Percentiles rank a stretch among this genome's conserved stretches.
These are phyloP conservation scores for Pteria penguin DNA, from an alignment of 2,888 invertebrate genomes.

Conservation along the genomic window DNA sequence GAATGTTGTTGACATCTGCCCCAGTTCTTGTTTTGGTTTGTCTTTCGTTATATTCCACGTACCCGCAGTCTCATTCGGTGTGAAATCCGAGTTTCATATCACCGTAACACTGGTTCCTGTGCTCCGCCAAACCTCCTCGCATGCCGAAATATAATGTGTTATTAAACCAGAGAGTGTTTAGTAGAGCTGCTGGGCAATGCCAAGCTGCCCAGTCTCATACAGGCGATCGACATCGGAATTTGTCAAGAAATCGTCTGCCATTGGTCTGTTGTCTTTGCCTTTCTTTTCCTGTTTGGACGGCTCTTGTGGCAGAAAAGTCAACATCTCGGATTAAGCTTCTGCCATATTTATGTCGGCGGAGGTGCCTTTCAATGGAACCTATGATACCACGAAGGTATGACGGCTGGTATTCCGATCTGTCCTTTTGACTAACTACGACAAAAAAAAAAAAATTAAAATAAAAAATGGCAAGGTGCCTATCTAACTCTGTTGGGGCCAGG, in stretches of 20 bases:
- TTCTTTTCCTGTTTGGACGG: slow-evolving; percentile 7
- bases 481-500: background rate
- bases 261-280: background rate
- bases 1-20: background rate
- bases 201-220: background rate
- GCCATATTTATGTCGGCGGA: slow-evolving; percentile 4
- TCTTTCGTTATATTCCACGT: slow-evolving; percentile 2
- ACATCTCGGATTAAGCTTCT: background rate
- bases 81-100: background rate
- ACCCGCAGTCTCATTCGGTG: background rate
- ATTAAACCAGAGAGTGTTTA: slow-evolving; percentile 13
- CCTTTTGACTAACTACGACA: background rate
- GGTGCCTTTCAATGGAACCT: background rate
- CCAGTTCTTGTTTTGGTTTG: slow-evolving; percentile 24
- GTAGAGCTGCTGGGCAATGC: background rate
- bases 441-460: too few relatives aligned
- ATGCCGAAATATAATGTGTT: slow-evolving; percentile 22
- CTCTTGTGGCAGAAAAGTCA: background rate
- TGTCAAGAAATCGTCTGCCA: background rate
- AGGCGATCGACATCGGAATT: background rate
- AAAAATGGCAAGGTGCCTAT: background rate
- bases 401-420: background rate
- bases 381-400: background rate
- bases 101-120: background rate
- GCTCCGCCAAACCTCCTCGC: slow-evolving; percentile 4